Base-by-base conservation (phyloP, 2,888 invertebrate genomes). In the Dinocampus coccinellae region DNA sequence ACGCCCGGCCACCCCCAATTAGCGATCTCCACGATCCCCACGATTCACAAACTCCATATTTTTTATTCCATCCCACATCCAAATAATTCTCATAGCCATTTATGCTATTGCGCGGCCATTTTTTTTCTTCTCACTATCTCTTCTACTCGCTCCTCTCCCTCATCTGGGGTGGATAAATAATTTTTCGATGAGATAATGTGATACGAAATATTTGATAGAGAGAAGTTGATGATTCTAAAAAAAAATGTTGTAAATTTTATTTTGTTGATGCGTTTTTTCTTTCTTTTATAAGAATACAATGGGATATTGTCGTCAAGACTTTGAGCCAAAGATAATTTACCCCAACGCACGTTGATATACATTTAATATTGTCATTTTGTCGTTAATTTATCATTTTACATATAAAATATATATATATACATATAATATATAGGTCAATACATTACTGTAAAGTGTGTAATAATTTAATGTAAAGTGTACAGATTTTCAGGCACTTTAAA, bases 1-100 rank as follows among this genome's bases (percentile, higher is more conserved):
- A 75, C 80, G 84, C 60, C 82, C 85, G 62, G 69, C 79, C 74
- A 81, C 76, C 75, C 84, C 84, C 75, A 84, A 84, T 83, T 84
- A 84, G 82, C 83, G 76, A 75, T 74, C 73, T 74, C 73, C 65
- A 42, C 52, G 65, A 65, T 74, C 73, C 75, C 73, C 65, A 42
- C 52, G 65, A 65, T 52, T 33, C 64, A 47, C 63, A 29, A 33
- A 39, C 70, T 34, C 47, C 47, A 67, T 66, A 13, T 61, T 70
- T 61, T 66, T 69, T 52, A 16, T 64, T 39, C 53, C 58, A 39
- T 73, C 73, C 57, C 66, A 39, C 63, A 71, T 69, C 16, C 20
- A 16, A 29, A 26, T 58, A 24, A 39, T 47, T 60, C 26, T 26
- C 20, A n/a, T 29, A 20, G 16, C 36, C 36, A 24, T 66, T 57